Base-by-base conservation (phyloP, 2,888 invertebrate genomes). In the Clivina fossor region DNA sequence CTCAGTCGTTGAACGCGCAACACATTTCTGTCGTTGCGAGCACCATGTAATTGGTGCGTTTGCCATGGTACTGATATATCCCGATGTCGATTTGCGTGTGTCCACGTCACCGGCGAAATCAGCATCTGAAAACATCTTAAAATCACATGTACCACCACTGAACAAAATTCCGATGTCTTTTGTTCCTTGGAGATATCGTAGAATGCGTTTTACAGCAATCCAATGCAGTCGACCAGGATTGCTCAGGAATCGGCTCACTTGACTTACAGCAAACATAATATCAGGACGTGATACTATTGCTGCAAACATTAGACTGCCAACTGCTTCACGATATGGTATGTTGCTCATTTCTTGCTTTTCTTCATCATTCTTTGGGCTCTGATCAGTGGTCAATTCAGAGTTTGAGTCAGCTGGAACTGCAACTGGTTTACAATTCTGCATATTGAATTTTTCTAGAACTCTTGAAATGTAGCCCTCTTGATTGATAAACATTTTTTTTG, bases 1-100 rank as follows among this genome's bases (percentile, higher is more conserved):
- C n/a, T n/a, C n/a, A n/a, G n/a, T n/a, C n/a, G 64, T 64, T 1
- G 64, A 65, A 9, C 64, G 26, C 0, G 63, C 63, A n/a, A 66
- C 65, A 41, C 58, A 56, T 28, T 26, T 33, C 53, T 62, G 62
- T 58, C 61, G 61, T 58, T 64, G 62, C 50, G 63, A 62, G 38
- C 58, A 58, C 68, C 68, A 67, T 22, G 60, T 59, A 26, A 65
- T 59, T 37, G 61, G 47, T 35, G 59, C 63, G 38, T 61, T 58
- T 55, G 60, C 56, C 13, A 59, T 44, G 4, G 35, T 56, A 41
- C 62, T 62, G 5, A 60, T 53, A 44, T 53, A 63, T 1, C 62
- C 65, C 3, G 63, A 58, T 3, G 35, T 53, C 1, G 53, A 53
- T 4, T 43, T 28, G 2, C 33, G n/a, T 1, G 53, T 35, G 2